Conservation (phyloP, 1,140 invertebrate species). For the Parapsyche elsis region DNA sequence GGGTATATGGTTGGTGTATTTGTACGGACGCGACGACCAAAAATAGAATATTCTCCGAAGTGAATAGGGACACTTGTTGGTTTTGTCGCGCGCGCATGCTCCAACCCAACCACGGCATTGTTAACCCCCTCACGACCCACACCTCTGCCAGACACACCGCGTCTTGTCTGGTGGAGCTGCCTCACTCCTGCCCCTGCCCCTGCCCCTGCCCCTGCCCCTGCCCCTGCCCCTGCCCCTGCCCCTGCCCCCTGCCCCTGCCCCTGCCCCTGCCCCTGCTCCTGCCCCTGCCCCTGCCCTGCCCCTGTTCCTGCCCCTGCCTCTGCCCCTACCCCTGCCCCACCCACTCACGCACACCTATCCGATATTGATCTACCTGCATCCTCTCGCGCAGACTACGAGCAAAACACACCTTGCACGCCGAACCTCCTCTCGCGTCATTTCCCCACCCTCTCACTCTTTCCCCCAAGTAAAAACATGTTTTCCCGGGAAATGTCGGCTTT, state of each 20-base stretch:
- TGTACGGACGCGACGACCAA: neutral
- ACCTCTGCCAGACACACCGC: neutral
- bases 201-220: neutral
- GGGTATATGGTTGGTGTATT: neutral
- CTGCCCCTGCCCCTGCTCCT: neutral
- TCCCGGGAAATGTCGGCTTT: neutral
- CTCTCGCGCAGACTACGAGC: neutral
- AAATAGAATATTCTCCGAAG: conserved; percentile 18
- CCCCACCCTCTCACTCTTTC: too few relatives aligned
- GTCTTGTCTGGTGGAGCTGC: neutral
- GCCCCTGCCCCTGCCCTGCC: neutral
- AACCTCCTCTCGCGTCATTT: too few relatives aligned
- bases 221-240: neutral
- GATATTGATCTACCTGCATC: conserved; percentile 41
- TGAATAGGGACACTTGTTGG: conserved; percentile 34
- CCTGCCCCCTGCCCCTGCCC: neutral
- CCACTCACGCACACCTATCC: conserved; percentile 25
- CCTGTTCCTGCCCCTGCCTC: neutral
- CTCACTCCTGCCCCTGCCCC: neutral
- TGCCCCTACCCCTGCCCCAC: neutral
- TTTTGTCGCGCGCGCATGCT: conserved; percentile 19
- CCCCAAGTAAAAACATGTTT: neutral
- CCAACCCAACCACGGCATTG: neutral
- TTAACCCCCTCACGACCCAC: neutral
- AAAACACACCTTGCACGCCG: neutral